Base-by-base conservation (phyloP, 2,797 vertebrate genomes). In the Sardinella longiceps region DNA sequence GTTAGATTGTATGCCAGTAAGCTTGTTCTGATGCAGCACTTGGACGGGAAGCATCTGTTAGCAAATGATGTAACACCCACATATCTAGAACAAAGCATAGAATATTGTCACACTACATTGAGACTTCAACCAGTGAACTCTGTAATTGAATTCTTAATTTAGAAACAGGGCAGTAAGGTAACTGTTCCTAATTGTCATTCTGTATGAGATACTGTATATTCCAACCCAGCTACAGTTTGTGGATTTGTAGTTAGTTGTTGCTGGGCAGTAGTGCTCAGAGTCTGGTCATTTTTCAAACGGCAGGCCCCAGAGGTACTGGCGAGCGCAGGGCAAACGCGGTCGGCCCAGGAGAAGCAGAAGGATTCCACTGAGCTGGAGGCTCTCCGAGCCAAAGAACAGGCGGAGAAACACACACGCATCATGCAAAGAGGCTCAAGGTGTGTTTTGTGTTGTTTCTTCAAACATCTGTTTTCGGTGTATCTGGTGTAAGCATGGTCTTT, bases 271-370 rank as follows among this genome's bases (percentile, higher is more conserved):
- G 60, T 66, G 25, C 6, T 25, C 58, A 66, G 25, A 66, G 25
- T 66, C 60, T 20, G n/a, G 56, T 58, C 43, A 7, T 80, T 51
- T 9, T 12, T 53, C 46, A 0, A 50, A 9, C 14, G 0, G 0
- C 90, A 99, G 98, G 97, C 92, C 1, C 95, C 98, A 0, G 97
- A 98, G 80, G 93, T 96, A 83, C 91, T 99, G 92, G 97, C 96
- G 0, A 93, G 91, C 0, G 93, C 96, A 1, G 98, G 98, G 4
- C 97, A 97, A 56, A 94, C 95, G 3, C 95, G 94, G 15, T 94
- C 93, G 1, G 90, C 90, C 0, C 93, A 95, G 0, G 96, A 98
- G 91, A 95, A 95, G 83, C 92, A 93, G 6, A 92, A 93, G 46
- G 98, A 98, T 60, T 85, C 93, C 1, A 88, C 87, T 15, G 97